Evolutionary conservation across 2,797 vertebrate genomes (phyloP), one percentile per base, ranked within the genome.

Genomic region (Remorina albescens): DNA sequence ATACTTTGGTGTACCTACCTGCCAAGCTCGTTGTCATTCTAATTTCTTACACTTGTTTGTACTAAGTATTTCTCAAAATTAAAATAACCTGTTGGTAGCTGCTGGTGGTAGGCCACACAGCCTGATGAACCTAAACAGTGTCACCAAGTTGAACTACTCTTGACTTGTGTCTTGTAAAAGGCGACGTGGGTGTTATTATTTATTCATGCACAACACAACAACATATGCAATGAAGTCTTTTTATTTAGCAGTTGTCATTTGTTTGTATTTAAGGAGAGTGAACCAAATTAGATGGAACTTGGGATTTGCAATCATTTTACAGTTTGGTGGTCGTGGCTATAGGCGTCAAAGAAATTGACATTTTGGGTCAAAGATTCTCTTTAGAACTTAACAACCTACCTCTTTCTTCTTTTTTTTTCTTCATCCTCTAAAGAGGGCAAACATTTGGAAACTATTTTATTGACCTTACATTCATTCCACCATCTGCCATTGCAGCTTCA

Each of bases 401-500:
- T 66, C 25, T 61, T 82, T 82, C 80, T 61, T 72, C 86, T 86
- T 76, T 62, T 76, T 62, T n/a, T n/a, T n/a, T n/a, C n/a, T n/a
- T n/a, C n/a, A n/a, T n/a, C n/a, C n/a, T 56, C 83, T 67, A 60
- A 74, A 65, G 78, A 82, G 67, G 62, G 61, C 87, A 84, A 90
- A 91, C 89, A 91, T 91, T 91, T 88, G 85, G 82, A 84, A 90
- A 81, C 74, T 71, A 84, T 91, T 87, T 91, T 91, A 76, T 78
- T 74, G 77, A 75, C 81, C 74, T 86, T 90, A 85, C 66, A 74
- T 74, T 85, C 34, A 13, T 68, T 81, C 78, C 69, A 50, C 63
- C 75, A 56, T 81, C 87, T 74, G 37, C 78, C 66, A 50, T 59
- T 19, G 70, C 74, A 82, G 67, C 72, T 56, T 60, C 18, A 39